These are phyloP conservation scores for Helicolenus hilgendorfi DNA, from an alignment of 2,797 vertebrate genomes.

Conservation along the genomic window DNA sequence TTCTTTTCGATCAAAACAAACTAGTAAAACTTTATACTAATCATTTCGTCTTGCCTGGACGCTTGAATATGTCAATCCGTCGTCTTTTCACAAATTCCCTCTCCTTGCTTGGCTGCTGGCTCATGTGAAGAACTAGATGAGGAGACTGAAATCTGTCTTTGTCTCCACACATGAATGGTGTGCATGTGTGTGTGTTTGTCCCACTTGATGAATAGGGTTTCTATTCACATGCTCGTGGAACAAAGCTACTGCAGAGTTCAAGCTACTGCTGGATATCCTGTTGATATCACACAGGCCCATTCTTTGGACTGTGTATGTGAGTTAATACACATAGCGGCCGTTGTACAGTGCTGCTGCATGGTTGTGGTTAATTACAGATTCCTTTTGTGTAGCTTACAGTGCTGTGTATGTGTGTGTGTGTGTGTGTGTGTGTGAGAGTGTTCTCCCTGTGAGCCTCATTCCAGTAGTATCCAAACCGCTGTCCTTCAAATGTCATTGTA, in stretches of 20 bases:
- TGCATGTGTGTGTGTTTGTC: constrained; percentile 38
- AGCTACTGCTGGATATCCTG: constrained; percentile 86
- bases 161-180: constrained; percentile 64
- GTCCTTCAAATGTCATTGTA: constrained; percentile 57
- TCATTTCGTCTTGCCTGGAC: background rate
- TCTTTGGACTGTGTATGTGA: constrained; percentile 68
- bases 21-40: background rate
- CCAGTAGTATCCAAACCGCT: constrained; percentile 35
- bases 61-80: background rate
- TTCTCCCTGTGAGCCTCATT: constrained; percentile 26
- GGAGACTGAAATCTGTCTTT: constrained; percentile 75
- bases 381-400: constrained; percentile 72
- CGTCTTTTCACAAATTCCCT: constrained; percentile 24
- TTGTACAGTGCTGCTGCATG: constrained; percentile 70
- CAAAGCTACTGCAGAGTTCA: constrained; percentile 79
- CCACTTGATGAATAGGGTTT: constrained; percentile 78
- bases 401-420: constrained; percentile 33
- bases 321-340: constrained; percentile 62
- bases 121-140: constrained; percentile 60
- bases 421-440: constrained; percentile 35
- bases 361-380: constrained; percentile 73
- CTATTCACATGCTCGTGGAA: constrained; percentile 78
- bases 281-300: constrained; percentile 83
- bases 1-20: constrained; percentile 16
- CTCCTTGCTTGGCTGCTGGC: constrained; percentile 44